phyloP scores from a whole-genome alignment of 2,888 invertebrate genomes.

The Rhagophthalmus giganteus region DNA sequence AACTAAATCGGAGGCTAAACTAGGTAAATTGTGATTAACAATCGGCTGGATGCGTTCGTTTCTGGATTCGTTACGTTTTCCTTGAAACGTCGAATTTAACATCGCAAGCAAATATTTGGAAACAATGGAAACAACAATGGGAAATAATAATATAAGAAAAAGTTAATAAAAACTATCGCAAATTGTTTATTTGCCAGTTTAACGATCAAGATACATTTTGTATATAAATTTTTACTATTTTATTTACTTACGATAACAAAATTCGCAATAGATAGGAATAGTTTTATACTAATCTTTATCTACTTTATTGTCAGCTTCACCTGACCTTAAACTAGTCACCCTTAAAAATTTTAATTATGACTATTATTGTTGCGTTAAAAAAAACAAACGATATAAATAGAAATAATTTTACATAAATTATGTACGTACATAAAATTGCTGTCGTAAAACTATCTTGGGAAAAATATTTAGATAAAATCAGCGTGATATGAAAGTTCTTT shows the following conservation, averaged over 20 bases:
- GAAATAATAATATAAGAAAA: not conserved
- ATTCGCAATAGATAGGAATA: constrained; percentile 32
- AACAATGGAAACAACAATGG: not conserved
- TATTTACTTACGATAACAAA: constrained; percentile 28
- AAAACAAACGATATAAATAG: not conserved
- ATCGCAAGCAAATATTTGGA: not conserved
- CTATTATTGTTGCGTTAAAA: constrained; percentile 1
- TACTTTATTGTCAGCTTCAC: constrained; percentile 37
- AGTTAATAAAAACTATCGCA: constrained; percentile 39
- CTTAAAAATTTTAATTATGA: constrained; percentile 14
- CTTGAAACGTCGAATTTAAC: too few species aligned
- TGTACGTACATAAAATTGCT: not conserved
- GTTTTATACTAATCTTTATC: constrained; percentile 27
- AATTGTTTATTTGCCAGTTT: constrained; percentile 50
- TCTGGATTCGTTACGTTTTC: too few species aligned
- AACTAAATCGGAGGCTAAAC: not conserved
- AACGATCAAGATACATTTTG: constrained; percentile 50
- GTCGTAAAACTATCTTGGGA: not conserved
- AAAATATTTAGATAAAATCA: not conserved
- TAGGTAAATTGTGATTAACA: not conserved
- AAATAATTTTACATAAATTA: not conserved
- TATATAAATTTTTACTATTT: constrained; percentile 40
- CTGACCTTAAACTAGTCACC: constrained; percentile 32
- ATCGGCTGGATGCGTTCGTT: too few species aligned
- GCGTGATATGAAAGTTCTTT: constrained; percentile 22